A percentile compares a stretch with the other conserved stretches of the same genome.
Conservation (phyloP, 2,797 vertebrate genomes). For the Rhadinocentrus ornatus region DNA sequence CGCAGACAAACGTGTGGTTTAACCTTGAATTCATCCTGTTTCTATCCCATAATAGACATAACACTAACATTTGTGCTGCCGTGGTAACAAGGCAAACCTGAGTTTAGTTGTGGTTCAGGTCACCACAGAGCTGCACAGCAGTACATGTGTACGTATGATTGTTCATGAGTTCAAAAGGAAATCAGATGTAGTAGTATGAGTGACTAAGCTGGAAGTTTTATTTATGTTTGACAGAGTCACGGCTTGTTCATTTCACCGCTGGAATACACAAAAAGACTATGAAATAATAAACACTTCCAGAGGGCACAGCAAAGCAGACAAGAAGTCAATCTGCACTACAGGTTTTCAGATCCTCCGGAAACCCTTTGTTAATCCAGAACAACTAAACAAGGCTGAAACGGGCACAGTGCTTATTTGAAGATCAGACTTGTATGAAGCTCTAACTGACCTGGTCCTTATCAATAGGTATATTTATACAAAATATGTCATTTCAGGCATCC, state of each 20-base stretch:
- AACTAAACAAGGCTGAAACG: slow-evolving; percentile 11
- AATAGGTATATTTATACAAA: slow-evolving; percentile 1
- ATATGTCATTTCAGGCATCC: slow-evolving; percentile 5
- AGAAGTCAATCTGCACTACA: slow-evolving; percentile 9
- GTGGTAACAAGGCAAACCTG: slow-evolving; percentile 61
- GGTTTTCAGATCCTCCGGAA: slow-evolving; percentile 33
- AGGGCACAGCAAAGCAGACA: background rate
- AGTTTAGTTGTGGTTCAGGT: slow-evolving; percentile 56
- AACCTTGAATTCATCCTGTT: slow-evolving; percentile 54
- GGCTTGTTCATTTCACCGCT: slow-evolving; percentile 53
- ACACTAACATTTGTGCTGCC: slow-evolving; percentile 53
- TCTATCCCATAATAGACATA: slow-evolving; percentile 55
- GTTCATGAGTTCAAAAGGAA: slow-evolving; percentile 26
- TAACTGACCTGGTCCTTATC: slow-evolving; percentile 2
- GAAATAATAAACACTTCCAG: slow-evolving; percentile 58
- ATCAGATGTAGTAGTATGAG: slow-evolving; percentile 28
- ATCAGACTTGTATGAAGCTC: slow-evolving; percentile 1
- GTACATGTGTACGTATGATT: slow-evolving; percentile 29
- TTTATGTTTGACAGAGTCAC: slow-evolving; percentile 55
- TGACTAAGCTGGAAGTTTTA: slow-evolving; percentile 60
- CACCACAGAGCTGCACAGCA: slow-evolving; percentile 52
- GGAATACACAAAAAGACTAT: slow-evolving; percentile 35
- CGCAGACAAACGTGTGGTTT: slow-evolving; percentile 44
- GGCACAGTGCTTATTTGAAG: background rate
- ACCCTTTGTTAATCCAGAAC: slow-evolving; percentile 14